These are phyloP conservation scores for Poeciliopsis gracilis DNA, from an alignment of 2,797 vertebrate genomes.

Conservation along the genomic window DNA sequence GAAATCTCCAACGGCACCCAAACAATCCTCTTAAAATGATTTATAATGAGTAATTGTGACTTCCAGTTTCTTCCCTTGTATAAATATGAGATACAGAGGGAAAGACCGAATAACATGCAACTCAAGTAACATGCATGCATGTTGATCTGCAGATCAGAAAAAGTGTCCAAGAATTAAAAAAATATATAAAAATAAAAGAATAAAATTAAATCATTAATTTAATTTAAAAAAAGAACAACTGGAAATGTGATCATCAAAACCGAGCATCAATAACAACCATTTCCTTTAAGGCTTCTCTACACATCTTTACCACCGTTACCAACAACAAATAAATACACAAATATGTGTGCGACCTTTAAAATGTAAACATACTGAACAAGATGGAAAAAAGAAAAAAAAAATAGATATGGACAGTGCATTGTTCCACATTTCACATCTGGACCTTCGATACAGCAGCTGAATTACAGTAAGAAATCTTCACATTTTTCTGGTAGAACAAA, in stretches of 20 bases:
- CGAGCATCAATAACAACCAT: neutral
- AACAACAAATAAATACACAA: neutral
- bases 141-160: neutral
- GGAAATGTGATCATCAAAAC: neutral
- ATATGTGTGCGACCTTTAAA: neutral
- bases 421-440: constrained; percentile 6
- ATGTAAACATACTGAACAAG: constrained; percentile 3
- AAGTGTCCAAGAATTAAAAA: neutral
- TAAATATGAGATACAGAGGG: neutral
- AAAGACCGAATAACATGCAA: neutral
- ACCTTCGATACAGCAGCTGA: constrained; percentile 27
- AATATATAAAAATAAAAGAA: neutral
- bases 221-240: neutral
- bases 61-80: neutral
- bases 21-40: neutral
- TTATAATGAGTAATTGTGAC: neutral
- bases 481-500: constrained; percentile 31
- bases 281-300: neutral
- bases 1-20: neutral
- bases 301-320: neutral
- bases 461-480: constrained; percentile 22
- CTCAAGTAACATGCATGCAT: neutral
- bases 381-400: neutral
- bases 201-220: neutral
- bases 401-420: neutral